Evolutionary conservation across 2,797 vertebrate species (phyloP).

Genomic region (Iguana delicatissima): DNA sequence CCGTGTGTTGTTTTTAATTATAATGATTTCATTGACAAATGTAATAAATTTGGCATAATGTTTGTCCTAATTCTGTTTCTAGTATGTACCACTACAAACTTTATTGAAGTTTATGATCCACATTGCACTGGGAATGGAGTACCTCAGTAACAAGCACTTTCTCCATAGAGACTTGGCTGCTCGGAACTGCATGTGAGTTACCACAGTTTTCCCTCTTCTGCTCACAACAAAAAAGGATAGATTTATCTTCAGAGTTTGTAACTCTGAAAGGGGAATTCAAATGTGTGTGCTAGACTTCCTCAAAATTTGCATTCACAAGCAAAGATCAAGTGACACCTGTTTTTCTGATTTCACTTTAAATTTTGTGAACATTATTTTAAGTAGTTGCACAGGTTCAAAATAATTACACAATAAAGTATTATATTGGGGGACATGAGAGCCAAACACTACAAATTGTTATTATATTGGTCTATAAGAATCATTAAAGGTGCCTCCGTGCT

Average conservation of each 20-base stretch:
- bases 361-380: not conserved
- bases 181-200: conserved; percentile 96
- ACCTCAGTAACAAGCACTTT: conserved; percentile 93
- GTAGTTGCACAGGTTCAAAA: not conserved
- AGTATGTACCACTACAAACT: conserved; percentile 91
- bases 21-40: not conserved
- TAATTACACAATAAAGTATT: not conserved
- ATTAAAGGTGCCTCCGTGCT: not conserved
- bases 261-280: not conserved
- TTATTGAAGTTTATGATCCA: conserved; percentile 98
- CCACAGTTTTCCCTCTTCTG: not conserved
- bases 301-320: not conserved
- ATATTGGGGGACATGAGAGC: not conserved
- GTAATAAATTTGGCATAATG: not conserved
- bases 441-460: conserved; percentile 7
- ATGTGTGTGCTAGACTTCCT: accelerated
- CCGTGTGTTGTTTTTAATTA: not conserved
- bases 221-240: not conserved
- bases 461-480: not conserved
- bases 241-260: not conserved
- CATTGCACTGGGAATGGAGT: conserved; percentile 96
- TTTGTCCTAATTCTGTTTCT: not conserved
- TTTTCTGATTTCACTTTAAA: not conserved
- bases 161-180: conserved; percentile 96
- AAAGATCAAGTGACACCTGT: accelerated